phyloP scores from a whole-genome alignment of 30 jellyfish, hydroid and myxozoan genomes.

The Rhopilema esculentum region DNA sequence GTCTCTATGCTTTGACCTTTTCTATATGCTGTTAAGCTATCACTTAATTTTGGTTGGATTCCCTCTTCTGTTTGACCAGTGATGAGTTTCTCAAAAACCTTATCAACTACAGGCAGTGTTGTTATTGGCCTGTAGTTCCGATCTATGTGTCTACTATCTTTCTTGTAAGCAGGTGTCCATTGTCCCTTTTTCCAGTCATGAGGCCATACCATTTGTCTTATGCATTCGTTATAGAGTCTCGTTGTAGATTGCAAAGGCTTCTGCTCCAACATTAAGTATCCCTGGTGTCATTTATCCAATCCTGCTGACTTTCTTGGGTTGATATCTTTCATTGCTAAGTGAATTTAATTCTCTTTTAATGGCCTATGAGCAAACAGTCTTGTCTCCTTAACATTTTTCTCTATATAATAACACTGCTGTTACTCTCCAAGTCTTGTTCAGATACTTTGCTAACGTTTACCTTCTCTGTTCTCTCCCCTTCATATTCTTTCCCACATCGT shows the following conservation, averaged over 20 bases:
- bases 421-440: constrained; percentile 15
- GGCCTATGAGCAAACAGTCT: background rate
- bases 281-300: constrained; percentile 8
- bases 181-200: constrained; percentile 1
- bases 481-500: constrained; percentile 6
- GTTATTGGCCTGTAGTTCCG: constrained; percentile 11
- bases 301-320: constrained; percentile 7
- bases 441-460: constrained; percentile 10
- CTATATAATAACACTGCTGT: constrained; percentile 7
- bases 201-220: background rate
- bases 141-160: background rate
- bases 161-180: constrained; percentile 1
- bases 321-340: background rate
- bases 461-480: constrained; percentile 20
- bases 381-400: constrained; percentile 11
- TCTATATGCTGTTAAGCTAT: constrained; percentile 37
- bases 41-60: constrained; percentile 28
- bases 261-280: background rate
- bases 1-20: constrained; percentile 50
- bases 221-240: background rate
- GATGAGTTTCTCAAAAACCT: constrained; percentile 23
- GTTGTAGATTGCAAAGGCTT: constrained; percentile 1
- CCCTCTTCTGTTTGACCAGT: constrained; percentile 16
- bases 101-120: constrained; percentile 8
- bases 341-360: background rate